Evolutionary conservation across 2,888 invertebrate species (phyloP).

Genomic region (Vesta saturnalis): DNA sequence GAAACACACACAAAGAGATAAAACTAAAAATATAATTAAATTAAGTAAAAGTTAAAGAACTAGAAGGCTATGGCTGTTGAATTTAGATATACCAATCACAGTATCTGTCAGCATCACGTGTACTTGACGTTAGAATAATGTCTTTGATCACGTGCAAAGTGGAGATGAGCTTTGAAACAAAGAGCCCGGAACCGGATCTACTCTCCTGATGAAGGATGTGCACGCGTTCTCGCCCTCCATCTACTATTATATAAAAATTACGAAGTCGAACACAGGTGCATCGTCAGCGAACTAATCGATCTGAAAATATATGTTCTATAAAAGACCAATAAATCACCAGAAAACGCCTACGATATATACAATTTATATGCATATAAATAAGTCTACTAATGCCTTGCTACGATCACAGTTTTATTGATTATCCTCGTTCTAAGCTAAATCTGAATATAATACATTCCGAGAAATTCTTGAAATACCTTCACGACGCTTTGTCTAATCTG

Average conservation of each 20-base stretch:
- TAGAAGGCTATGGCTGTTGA: constrained; percentile 17
- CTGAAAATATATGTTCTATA: constrained; percentile 23
- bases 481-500: constrained; percentile 37
- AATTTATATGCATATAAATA: not conserved
- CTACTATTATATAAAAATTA: constrained; percentile 42
- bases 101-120: constrained; percentile 47
- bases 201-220: constrained; percentile 42
- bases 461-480: constrained; percentile 31
- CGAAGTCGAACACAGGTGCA: constrained; percentile 25
- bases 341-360: constrained; percentile 3
- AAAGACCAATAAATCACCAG: constrained; percentile 28
- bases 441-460: constrained; percentile 32
- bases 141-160: constrained; percentile 49
- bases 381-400: no score
- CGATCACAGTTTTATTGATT: constrained; percentile 22
- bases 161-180: constrained; percentile 47
- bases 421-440: constrained; percentile 22
- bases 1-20: no score
- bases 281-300: constrained; percentile 17
- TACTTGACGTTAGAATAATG: constrained; percentile 45
- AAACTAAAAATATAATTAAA: no score
- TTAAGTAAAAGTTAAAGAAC: not conserved
- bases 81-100: constrained; percentile 37
- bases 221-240: constrained; percentile 33
- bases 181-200: constrained; percentile 44